Evolutionary conservation across 1,140 invertebrate species (phyloP), one percentile per base, ranked within the genome.

Genomic region (Brachionus asplanchnoidis): DNA sequence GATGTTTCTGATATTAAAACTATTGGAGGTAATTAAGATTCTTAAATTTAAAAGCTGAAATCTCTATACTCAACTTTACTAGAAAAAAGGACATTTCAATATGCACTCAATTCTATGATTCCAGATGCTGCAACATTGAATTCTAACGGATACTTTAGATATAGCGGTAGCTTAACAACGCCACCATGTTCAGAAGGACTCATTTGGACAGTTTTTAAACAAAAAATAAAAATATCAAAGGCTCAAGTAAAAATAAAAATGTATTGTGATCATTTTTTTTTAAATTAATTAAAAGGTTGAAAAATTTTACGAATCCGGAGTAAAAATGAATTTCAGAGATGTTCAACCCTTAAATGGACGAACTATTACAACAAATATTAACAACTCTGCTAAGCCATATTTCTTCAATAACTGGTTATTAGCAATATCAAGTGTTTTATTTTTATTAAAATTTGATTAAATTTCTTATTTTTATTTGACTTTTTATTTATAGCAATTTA

Each of bases 131-230:
- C 17, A 4, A 8, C 9, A 17, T 26, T 44, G n/a, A 82, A 65
- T 20, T 23, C n/a, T 14, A 32, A 85, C n/a, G 75, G 42, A 42
- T 89, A 89, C 77, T 94, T 93, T 87, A 87, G 93, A 1, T 97
- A 97, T 88, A 91, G 92, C 53, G 95, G 95, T 1, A 96, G 95
- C 0, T 88, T 97, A 44, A 97, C 95, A 0, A 96, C 95, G 3
- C 95, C 95, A 3, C 95, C 95, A 0, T 97, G 95, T 86, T 92
- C 92, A 8, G 95, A 97, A 91, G 92, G 94, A 2, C 95, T 96
- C 3, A 93, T 92, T 0, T 97, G 95, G 95, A 93, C 95, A 36
- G 93, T 96, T 87, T 94, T 95, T 87, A 93, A 92, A 84, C 90
- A 93, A 82, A 92, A 93, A 1, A 44, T 82, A 9, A 1, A 1